These are phyloP conservation scores for Alectura lathami DNA, from an alignment of 2,113 vertebrate species.

Conservation along the genomic window DNA sequence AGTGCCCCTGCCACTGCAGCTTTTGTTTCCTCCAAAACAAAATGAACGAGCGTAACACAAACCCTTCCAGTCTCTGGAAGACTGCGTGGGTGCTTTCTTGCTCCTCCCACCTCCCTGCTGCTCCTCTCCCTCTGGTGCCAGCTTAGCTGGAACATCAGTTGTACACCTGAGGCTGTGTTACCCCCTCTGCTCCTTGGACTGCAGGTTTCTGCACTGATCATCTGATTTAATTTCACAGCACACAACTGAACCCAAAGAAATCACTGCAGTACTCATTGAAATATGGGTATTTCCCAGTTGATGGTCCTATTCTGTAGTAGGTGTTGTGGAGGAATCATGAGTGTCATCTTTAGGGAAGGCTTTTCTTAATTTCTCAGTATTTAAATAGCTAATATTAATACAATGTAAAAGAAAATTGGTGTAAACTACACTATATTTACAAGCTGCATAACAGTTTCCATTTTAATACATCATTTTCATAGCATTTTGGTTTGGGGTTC, in stretches of 20 bases:
- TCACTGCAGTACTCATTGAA: fast-evolving
- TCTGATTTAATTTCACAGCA: background rate
- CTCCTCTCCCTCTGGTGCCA: background rate
- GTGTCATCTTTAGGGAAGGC: background rate
- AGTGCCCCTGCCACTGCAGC: fast-evolving
- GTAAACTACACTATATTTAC: background rate
- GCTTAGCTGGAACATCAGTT: background rate
- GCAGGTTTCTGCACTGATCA: background rate
- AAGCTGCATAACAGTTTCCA: background rate
- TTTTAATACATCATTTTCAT: background rate
- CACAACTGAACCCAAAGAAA: background rate
- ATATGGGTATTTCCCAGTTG: background rate
- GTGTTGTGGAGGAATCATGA: background rate
- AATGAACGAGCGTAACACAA: background rate
- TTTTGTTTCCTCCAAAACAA: background rate
- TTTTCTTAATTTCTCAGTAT: background rate
- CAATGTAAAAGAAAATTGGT: background rate
- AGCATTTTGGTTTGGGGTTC: background rate
- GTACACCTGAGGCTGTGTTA: background rate
- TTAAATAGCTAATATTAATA: background rate
- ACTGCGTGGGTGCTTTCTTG: background rate
- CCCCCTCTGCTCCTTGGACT: background rate
- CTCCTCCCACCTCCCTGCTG: background rate
- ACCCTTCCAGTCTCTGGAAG: background rate
- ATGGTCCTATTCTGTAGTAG: background rate